phyloP scores from a whole-genome alignment of 2,797 vertebrate genomes.

The Brachyrhaphis roseni region DNA sequence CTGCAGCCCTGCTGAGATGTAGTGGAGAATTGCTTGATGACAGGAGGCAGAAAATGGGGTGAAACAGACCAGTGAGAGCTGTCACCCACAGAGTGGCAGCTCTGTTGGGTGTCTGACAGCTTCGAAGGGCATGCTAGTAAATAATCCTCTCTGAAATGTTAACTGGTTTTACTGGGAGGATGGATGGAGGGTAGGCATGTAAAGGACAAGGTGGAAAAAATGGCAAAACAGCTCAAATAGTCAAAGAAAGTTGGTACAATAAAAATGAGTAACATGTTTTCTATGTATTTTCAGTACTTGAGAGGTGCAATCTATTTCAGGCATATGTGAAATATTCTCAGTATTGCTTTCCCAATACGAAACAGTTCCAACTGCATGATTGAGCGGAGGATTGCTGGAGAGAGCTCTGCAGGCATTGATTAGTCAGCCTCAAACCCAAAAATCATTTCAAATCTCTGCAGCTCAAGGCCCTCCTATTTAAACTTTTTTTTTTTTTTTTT shows the following conservation, averaged over 20 bases:
- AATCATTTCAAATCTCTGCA: constrained; percentile 4
- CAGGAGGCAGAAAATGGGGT: constrained; percentile 18
- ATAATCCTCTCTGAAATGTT: constrained; percentile 48
- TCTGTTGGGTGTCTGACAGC: constrained; percentile 28
- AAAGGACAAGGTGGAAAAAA: not conserved
- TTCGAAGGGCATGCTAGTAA: constrained; percentile 41
- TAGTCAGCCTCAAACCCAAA: constrained; percentile 10
- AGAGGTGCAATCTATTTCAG: constrained; percentile 24
- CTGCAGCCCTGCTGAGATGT: constrained; percentile 3
- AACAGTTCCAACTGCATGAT: constrained; percentile 51
- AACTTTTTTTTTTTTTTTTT: constrained; percentile 10
- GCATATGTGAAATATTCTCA: constrained; percentile 24
- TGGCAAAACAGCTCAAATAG: not conserved
- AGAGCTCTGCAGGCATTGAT: constrained; percentile 40
- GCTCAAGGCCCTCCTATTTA: not conserved
- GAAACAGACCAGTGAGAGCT: constrained; percentile 28
- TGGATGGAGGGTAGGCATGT: not conserved
- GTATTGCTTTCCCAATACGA: constrained; percentile 46
- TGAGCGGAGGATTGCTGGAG: constrained; percentile 20
- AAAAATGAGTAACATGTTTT: not conserved
- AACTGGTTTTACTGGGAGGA: constrained; percentile 23
- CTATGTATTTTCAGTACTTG: constrained; percentile 30
- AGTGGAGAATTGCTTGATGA: constrained; percentile 32
- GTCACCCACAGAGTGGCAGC: constrained; percentile 29
- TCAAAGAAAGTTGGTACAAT: not conserved